Evolutionary conservation across 2,113 vertebrate genomes (phyloP).

Genomic region (Paramisgurnus dabryanus): DNA sequence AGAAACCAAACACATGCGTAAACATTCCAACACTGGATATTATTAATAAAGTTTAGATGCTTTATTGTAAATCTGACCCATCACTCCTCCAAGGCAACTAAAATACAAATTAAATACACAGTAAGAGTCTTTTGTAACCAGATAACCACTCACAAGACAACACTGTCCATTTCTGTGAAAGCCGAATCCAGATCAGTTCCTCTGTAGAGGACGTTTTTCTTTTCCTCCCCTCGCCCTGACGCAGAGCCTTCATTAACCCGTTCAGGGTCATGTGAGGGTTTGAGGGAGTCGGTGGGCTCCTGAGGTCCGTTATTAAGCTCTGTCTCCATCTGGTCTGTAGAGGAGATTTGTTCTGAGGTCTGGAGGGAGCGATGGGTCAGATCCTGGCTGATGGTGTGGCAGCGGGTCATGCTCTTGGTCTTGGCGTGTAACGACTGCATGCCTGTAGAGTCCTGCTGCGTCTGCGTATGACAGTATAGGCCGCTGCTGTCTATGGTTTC

Average conservation of each 20-base stretch:
- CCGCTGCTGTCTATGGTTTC: conserved; percentile 68
- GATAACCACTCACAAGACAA: conserved; percentile 28
- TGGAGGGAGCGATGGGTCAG: conserved; percentile 1
- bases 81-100: too few relatives aligned
- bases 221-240: not conserved
- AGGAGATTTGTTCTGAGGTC: not conserved
- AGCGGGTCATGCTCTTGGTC: conserved; percentile 67
- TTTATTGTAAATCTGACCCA: not conserved
- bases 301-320: not conserved
- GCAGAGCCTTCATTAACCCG: conserved; percentile 26
- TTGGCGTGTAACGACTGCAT: conserved; percentile 17
- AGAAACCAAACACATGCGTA: not conserved
- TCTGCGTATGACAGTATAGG: conserved; percentile 1
- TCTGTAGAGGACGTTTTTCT: not conserved
- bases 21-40: not conserved
- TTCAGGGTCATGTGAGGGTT: not conserved
- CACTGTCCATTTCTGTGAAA: conserved; percentile 47
- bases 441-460: not conserved
- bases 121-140: not conserved
- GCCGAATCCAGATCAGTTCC: not conserved
- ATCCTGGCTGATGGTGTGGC: conserved; percentile 71
- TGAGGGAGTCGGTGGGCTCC: not conserved
- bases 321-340: not conserved
- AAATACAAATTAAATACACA: not conserved
- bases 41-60: not conserved